Evolutionary conservation across 2,113 vertebrate genomes (phyloP), one percentile per base, ranked within the genome.

Genomic region (Hippocampus abdominalis): DNA sequence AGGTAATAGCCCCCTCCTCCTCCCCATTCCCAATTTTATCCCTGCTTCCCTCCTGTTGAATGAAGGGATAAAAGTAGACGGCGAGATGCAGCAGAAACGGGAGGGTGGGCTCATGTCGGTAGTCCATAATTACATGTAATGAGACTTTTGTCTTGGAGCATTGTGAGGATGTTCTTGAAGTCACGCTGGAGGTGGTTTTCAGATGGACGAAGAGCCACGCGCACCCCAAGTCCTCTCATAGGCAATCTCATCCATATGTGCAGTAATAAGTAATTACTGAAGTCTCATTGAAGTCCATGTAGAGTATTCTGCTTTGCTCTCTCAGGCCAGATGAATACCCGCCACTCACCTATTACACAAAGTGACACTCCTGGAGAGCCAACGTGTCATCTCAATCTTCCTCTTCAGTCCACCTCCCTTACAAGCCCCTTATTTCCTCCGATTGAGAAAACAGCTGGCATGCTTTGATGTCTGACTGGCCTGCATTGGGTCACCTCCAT

Each of bases 181-280:
- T 95, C 91, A 89, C 92, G 86, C 88, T 76, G 56, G 5, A 69
- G 85, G 86, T 89, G 86, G 86, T 87, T 93, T 90, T 92, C 94
- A 94, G 92, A 93, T 90, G 88, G 92, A 90, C 91, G 89, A 83
- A 81, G 81, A 85, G 87, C 90, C 46, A 77, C 81, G 61, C 66
- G 21, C 73, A 63, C 70, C 80, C 84, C 82, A 92, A 95, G 94
- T 92, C 91, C 92, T 86, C 91, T 93, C 90, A 67, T 81, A 83
- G 84, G 76, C 73, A 89, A 90, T 80, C 84, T 92, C 92, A 88
- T 91, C 88, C 93, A 89, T 92, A 89, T 93, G 93, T 93, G 92
- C 87, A 91, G 91, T 96, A 97, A 97, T 97, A 97, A 93, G 92
- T 98, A 98, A 98, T 98, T 98, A 93, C 90, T 90, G 90, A 92